Conservation (phyloP, 2,888 invertebrate species). For the Eupithecia insigniata region DNA sequence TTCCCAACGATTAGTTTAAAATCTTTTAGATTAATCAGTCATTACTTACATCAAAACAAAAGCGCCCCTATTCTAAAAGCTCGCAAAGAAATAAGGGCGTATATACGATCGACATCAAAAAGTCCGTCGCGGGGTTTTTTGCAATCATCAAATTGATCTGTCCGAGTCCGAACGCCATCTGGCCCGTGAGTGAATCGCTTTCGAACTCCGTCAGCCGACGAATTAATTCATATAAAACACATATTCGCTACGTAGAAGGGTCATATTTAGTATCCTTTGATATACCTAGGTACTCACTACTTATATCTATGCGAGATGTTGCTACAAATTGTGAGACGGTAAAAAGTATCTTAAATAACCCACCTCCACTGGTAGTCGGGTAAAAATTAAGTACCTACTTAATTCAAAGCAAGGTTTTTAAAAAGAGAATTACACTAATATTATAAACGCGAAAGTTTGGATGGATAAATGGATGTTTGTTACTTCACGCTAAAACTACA, state of each 20-base stretch:
- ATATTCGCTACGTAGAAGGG: constrained; percentile 58
- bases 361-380: no score
- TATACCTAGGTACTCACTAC: background rate
- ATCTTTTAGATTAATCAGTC: background rate
- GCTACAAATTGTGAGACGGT: background rate
- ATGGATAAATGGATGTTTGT: no score
- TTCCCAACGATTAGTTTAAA: background rate
- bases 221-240: constrained; percentile 84
- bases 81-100: constrained; percentile 36
- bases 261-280: constrained; percentile 46
- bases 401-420: background rate
- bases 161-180: constrained; percentile 81
- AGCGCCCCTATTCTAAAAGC: constrained; percentile 46
- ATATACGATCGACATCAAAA: constrained; percentile 73
- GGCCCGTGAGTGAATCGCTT: constrained; percentile 82
- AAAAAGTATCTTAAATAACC: background rate
- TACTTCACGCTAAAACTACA: no score
- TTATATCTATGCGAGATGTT: background rate
- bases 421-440: background rate
- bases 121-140: constrained; percentile 73
- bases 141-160: constrained; percentile 84
- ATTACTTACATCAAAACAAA: constrained; percentile 27
- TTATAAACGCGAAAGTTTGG: no score
- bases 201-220: constrained; percentile 75
- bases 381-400: background rate